Evolutionary conservation across 2,113 vertebrate genomes (phyloP), one percentile per base, ranked within the genome.

Genomic region (Alethe diademata): DNA sequence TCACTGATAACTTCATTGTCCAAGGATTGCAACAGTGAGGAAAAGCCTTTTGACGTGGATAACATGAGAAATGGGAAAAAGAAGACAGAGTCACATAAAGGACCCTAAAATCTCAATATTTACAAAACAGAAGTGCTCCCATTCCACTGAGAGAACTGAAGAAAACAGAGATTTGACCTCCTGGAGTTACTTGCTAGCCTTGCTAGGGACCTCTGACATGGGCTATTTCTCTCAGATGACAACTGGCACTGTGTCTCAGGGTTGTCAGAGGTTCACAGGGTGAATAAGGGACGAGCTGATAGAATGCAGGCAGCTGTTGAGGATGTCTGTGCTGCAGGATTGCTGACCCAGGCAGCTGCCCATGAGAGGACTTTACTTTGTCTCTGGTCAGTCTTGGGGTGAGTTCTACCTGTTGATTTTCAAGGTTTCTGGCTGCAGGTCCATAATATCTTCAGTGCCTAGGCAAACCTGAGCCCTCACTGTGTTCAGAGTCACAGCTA

Each of bases 361-460:
- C 19, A 8, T 24, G 14, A 40, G 76, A 9, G 10, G 18, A 9
- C 12, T 85, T 78, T 19, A 51, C 17, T 42, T 73, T 0, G 0
- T 71, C 18, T 84, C 15, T 4, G 3, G 6, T 66, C 24, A 33
- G 13, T 81, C 36, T 50, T 22, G 10, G 10, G 17, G 0, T 0
- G 0, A 54, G 15, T 47, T 90, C 35, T 54, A 29, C 25, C 10
- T 20, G 15, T 17, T 45, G 15, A 7, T 40, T 33, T 29, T 38
- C 43, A 69, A 6, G 60, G 14, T 31, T 64, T 14, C 8, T 50
- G 40, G 33, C 12, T 35, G 36, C 20, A 71, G 19, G 40, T 45
- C 43, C 9, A 1, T 15, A 54, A 72, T 2, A 20, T 5, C 31
- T 51, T 42, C 29, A 23, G 8, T 7, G 23, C 1, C 0, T 14